Evolutionary conservation across 92 coral and sea anemone species (phyloP).

Genomic region (Porites evermanni): DNA sequence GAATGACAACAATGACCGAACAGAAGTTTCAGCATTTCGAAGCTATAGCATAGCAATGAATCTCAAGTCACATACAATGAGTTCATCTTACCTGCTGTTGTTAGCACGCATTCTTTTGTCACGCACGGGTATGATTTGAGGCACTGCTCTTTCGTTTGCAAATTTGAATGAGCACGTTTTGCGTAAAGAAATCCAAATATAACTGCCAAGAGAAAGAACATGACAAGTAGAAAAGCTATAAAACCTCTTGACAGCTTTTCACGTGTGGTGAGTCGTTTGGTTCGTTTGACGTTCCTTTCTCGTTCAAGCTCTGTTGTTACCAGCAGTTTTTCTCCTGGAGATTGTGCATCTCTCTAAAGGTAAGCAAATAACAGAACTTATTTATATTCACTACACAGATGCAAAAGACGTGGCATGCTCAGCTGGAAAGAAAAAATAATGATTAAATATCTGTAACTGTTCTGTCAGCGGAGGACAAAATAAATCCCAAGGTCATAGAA

Average conservation of each 20-base stretch:
- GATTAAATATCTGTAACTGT: too few relatives aligned
- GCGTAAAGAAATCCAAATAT: slow-evolving; percentile 26
- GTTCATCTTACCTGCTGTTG: slow-evolving; percentile 17
- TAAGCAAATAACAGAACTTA: background rate
- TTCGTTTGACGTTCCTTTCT: background rate
- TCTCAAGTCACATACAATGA: background rate
- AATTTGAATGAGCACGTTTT: background rate
- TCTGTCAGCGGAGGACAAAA: too few relatives aligned
- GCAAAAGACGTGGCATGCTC: too few relatives aligned
- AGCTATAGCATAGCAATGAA: too few relatives aligned
- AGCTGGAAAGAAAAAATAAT: too few relatives aligned
- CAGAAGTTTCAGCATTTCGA: too few relatives aligned
- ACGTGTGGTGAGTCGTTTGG: slow-evolving; percentile 11
- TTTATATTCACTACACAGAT: too few relatives aligned
- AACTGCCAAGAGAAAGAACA: slow-evolving; percentile 58
- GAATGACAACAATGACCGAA: too few relatives aligned
- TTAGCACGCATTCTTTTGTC: slow-evolving; percentile 32
- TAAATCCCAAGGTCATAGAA: too few relatives aligned
- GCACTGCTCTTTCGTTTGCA: background rate
- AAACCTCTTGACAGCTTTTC: slow-evolving; percentile 39
- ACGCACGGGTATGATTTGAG: slow-evolving; percentile 32
- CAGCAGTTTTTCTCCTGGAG: slow-evolving; percentile 21
- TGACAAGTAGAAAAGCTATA: slow-evolving; percentile 30
- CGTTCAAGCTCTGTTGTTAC: slow-evolving; percentile 2
- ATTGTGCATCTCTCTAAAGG: slow-evolving; percentile 15